phyloP scores from a whole-genome alignment of 2,888 invertebrate genomes.

The Dusona sp. region DNA sequence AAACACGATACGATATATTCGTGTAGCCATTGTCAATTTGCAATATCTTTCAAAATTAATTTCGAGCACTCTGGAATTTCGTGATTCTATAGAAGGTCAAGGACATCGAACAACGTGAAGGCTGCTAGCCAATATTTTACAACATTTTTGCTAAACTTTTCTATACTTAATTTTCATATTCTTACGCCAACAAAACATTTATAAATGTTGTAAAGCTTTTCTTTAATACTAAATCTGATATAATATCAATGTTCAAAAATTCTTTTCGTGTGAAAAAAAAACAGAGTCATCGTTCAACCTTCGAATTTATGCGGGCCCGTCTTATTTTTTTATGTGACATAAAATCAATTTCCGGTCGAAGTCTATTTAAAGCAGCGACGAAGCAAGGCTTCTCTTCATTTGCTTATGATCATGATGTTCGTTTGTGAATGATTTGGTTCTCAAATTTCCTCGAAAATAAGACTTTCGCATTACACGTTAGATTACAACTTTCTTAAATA shows the following conservation, averaged over 20 bases:
- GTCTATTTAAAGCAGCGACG: neutral
- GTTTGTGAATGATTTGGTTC: neutral
- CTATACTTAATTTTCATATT: neutral
- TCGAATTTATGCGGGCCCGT: neutral
- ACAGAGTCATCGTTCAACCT: neutral
- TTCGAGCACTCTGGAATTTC: too few relatives aligned
- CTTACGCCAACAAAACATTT: neutral
- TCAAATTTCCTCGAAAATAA: neutral
- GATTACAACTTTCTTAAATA: neutral
- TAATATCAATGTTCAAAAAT: neutral
- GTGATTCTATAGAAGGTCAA: neutral
- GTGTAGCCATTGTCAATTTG: neutral
- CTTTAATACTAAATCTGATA: neutral
- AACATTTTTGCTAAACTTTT: neutral
- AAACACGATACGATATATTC: neutral
- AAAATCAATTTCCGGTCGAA: slow-evolving; percentile 11
- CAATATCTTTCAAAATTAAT: neutral
- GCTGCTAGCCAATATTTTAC: neutral
- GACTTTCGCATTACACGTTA: neutral
- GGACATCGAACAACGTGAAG: neutral
- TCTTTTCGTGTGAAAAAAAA: neutral
- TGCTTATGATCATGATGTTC: neutral
- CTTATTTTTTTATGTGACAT: neutral
- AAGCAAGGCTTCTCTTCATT: neutral
- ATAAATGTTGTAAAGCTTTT: too few relatives aligned